Evolutionary conservation across 2,888 invertebrate species (phyloP).

Genomic region (Lochmaea capreae): DNA sequence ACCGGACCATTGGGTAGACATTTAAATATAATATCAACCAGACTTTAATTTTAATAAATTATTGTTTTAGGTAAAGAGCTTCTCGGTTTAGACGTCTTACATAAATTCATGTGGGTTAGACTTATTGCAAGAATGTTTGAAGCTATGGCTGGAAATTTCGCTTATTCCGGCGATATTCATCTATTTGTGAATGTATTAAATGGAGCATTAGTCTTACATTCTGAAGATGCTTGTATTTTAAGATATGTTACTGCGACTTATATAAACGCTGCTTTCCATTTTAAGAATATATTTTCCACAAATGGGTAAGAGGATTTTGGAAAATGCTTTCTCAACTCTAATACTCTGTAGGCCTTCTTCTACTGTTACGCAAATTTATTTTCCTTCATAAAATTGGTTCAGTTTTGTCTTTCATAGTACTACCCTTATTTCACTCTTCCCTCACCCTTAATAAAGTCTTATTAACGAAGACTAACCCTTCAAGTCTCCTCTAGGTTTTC

Average conservation of each 20-base stretch:
- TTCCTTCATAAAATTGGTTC: no score
- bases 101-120: slow-evolving; percentile 99
- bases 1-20: slow-evolving; percentile 76
- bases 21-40: neutral
- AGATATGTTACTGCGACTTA: slow-evolving; percentile 97
- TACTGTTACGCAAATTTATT: no score
- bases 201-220: slow-evolving; percentile 95
- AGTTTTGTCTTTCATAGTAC: no score
- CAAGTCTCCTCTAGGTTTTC: no score
- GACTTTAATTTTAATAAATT: no score
- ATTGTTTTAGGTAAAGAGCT: slow-evolving; percentile 75
- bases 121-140: slow-evolving; percentile 96
- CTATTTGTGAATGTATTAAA: slow-evolving; percentile 97
- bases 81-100: slow-evolving; percentile 87
- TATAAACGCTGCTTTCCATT: slow-evolving; percentile 97
- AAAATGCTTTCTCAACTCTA: no score
- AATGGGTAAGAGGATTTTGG: slow-evolving; percentile 76
- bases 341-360: no score
- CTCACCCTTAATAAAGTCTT: no score
- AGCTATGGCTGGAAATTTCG: slow-evolving; percentile 97
- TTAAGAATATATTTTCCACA: slow-evolving; percentile 98
- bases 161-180: slow-evolving; percentile 96
- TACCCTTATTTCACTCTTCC: no score
- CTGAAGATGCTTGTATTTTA: slow-evolving; percentile 95
- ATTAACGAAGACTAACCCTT: no score